Evolutionary conservation across 2,797 vertebrate species (phyloP).

Genomic region (Caiman crocodilus): DNA sequence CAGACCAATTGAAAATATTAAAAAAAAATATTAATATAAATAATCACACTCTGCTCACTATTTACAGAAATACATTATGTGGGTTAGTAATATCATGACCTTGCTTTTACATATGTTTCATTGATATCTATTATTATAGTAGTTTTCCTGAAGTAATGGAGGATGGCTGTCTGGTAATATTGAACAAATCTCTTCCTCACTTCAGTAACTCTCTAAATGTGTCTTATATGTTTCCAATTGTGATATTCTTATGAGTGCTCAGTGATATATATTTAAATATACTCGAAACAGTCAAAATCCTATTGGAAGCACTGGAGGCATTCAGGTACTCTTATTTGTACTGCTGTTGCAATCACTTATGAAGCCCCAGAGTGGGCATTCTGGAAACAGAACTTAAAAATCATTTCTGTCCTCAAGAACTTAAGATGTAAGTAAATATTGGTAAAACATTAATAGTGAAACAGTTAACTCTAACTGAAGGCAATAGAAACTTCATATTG

Average conservation of each 20-base stretch:
- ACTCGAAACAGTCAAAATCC: not conserved
- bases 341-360: not conserved
- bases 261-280: not conserved
- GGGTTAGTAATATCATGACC: not conserved
- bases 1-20: not conserved
- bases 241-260: no score
- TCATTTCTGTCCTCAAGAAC: not conserved
- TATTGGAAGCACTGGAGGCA: not conserved
- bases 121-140: not conserved
- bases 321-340: not conserved
- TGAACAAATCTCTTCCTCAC: not conserved
- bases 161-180: rapidly evolving
- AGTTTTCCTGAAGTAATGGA: not conserved
- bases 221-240: not conserved
- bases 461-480: not conserved
- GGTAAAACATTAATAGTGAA: not conserved
- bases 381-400: not conserved
- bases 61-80: not conserved
- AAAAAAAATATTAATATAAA: not conserved
- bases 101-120: not conserved
- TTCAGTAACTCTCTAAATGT: not conserved
- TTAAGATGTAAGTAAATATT: not conserved
- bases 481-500: rapidly evolving
- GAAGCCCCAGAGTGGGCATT: not conserved
- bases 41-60: not conserved